Evolutionary conservation across 2,888 invertebrate genomes (phyloP).

Genomic region (Coenonympha arcania): DNA sequence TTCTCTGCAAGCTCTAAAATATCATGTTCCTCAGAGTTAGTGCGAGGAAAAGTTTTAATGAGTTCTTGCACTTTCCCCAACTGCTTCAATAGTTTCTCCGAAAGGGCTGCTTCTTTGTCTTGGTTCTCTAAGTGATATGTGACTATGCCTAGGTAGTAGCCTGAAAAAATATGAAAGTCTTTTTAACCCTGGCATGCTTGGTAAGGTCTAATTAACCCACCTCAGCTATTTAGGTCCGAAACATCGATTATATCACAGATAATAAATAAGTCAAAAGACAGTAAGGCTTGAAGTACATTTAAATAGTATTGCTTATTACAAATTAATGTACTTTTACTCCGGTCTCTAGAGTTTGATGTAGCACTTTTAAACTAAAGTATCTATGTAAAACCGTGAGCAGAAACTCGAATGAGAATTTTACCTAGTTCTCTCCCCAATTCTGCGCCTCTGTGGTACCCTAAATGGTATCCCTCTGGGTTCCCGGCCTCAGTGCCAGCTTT

Average conservation of each 20-base stretch:
- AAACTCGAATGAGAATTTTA: constrained; percentile 27
- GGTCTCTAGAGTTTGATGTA: no score
- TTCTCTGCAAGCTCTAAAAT: constrained; percentile 75
- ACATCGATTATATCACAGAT: no score
- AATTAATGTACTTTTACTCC: no score
- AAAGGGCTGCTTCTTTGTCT: constrained; percentile 40
- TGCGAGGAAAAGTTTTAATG: constrained; percentile 77
- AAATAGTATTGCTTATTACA: no score
- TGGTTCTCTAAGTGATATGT: constrained; percentile 60
- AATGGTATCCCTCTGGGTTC: constrained; percentile 79
- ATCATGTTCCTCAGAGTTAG: constrained; percentile 78
- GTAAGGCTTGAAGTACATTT: no score
- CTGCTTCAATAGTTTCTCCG: constrained; percentile 71
- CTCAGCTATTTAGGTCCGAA: no score
- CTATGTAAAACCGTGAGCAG: no score
- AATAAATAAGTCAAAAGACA: no score
- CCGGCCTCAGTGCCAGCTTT: constrained; percentile 76
- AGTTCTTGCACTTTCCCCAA: constrained; percentile 73
- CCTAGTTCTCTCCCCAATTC: constrained; percentile 82
- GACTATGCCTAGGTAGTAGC: constrained; percentile 79
- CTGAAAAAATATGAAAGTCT: constrained; percentile 43
- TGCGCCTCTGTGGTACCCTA: constrained; percentile 85
- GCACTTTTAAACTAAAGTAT: no score
- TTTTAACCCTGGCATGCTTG: not conserved
- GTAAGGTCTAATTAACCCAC: not conserved